phyloP scores from a whole-genome alignment of 2,797 vertebrate genomes.

The Muscicapa comitata region DNA sequence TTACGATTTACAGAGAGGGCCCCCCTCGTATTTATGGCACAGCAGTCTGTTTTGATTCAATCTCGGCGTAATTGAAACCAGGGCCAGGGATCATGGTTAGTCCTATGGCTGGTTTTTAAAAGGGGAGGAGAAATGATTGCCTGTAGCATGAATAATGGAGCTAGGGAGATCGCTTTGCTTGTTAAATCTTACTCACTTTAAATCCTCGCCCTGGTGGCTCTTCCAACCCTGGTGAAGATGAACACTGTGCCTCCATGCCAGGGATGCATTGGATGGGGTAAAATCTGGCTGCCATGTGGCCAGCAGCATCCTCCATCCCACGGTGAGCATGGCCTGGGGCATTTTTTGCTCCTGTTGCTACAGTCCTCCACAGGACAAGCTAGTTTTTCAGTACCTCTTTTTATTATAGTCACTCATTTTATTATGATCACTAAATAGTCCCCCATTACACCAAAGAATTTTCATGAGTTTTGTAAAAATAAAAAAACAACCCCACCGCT shows the following conservation, averaged over 20 bases:
- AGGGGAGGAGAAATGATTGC: background rate
- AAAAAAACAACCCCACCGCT: background rate
- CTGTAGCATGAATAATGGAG: background rate
- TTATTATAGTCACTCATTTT: background rate
- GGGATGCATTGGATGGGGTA: background rate
- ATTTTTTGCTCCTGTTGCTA: background rate
- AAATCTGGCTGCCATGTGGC: background rate
- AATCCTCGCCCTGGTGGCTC: background rate
- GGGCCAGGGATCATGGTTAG: background rate
- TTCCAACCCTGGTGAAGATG: background rate
- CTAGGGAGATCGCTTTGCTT: background rate
- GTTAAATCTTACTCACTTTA: background rate
- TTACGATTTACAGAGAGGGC: conserved; percentile 14
- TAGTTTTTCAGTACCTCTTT: background rate
- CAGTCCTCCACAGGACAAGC: background rate
- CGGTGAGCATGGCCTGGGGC: accelerated
- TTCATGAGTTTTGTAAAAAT: background rate
- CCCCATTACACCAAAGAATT: background rate
- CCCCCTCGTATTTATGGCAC: background rate
- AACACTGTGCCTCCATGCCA: background rate
- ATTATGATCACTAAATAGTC: background rate
- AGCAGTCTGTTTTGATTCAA: conserved; percentile 38
- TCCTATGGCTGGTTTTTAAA: background rate
- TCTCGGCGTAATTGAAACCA: conserved; percentile 40
- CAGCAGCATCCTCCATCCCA: background rate